Base-by-base conservation (phyloP, 2,113 vertebrate genomes). In the Gobiocypris rarus region DNA sequence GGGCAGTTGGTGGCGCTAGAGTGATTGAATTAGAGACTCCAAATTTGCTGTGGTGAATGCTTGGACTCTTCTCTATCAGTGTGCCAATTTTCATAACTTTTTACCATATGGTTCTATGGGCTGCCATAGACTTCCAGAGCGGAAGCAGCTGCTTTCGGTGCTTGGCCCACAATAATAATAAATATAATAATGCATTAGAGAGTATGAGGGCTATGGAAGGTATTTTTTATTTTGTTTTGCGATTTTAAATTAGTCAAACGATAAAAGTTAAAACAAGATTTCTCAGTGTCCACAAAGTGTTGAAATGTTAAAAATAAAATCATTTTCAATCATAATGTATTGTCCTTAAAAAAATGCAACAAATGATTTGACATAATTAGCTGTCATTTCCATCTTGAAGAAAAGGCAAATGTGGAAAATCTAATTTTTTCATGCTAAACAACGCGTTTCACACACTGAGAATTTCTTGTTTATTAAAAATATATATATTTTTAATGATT, bases 241-340 rank as follows among this genome's bases (percentile, higher is more conserved):
- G 1, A 26, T 59, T 54, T 19, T 54, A 8, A 54, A 24, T 24
- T 11, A 24, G 58, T 4, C n/a, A 5, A 59, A 59, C 5, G 1
- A 15, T 5, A 50, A 50, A 38, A 6, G 6, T 38, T 38, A 6
- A 38, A 38, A 38, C 38, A 38, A 50, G 48, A 50, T 50, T 50
- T 50, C 15, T 15, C 48, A 50, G 52, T 54, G 17, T 54, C 52
- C 17, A 54, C 5, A 52, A 52, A 52, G 50, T 17, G 34, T 38
- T 0, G 0, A 50, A 4, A 10, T 26, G 13, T 4, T 3, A 34
- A 0, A 34, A 4, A n/a, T n/a, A n/a, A n/a, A n/a, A n/a, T n/a
- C n/a, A n/a, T n/a, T n/a, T 7, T 14, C 2, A 63, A 15, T 14
- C 13, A 63, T 0, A 7, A 14, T 15, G 26, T 13, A 65, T 65